Evolutionary conservation across 2,888 invertebrate species (phyloP).

Genomic region (Sarcophaga caerulescens): DNA sequence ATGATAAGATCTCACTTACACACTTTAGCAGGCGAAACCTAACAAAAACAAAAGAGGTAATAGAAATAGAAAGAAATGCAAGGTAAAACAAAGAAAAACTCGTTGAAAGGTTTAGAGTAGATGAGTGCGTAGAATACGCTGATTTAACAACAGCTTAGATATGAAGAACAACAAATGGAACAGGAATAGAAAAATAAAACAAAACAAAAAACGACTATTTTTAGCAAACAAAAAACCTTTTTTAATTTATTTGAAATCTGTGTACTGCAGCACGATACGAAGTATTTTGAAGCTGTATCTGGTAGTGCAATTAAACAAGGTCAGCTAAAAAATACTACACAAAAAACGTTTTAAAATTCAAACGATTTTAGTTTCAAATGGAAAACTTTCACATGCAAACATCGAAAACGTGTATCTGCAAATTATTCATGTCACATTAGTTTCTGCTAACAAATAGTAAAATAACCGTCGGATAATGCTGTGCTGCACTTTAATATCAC

Average conservation of each 20-base stretch:
- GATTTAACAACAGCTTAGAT: background rate
- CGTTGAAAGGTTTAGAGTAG: slow-evolving; percentile 9
- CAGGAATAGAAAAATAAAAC: background rate
- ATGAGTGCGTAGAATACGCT: slow-evolving; percentile 1
- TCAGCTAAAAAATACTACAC: too few species aligned
- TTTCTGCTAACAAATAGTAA: background rate
- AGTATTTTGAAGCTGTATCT: too few species aligned
- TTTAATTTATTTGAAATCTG: too few species aligned
- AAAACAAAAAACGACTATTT: too few species aligned
- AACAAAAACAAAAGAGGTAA: background rate
- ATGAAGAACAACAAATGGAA: background rate
- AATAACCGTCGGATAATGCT: background rate
- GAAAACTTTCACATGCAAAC: too few species aligned
- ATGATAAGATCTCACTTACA: background rate
- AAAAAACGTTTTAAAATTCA: too few species aligned
- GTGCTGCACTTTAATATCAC: background rate
- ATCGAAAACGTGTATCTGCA: too few species aligned
- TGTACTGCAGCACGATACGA: too few species aligned
- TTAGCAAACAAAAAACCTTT: too few species aligned
- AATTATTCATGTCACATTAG: background rate
- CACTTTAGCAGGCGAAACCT: background rate
- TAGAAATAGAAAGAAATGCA: background rate
- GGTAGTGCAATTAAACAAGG: too few species aligned
- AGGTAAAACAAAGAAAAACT: slow-evolving; percentile 5
- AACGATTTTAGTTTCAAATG: too few species aligned